These are phyloP conservation scores for Microcebus murinus DNA, from an alignment of 2,113 vertebrate species.

Conservation along the genomic window DNA sequence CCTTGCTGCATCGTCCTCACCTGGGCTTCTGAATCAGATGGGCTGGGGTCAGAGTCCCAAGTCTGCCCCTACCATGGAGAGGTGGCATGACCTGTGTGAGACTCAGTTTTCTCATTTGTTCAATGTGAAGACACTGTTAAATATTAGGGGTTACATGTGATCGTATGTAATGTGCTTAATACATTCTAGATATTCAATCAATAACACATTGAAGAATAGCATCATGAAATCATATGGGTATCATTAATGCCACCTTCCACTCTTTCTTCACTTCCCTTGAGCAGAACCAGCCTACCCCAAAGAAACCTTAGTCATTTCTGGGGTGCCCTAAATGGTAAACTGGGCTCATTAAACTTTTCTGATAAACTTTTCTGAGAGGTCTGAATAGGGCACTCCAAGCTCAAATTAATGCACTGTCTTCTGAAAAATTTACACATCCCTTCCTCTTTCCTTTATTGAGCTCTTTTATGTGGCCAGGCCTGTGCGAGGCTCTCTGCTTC, in stretches of 20 bases:
- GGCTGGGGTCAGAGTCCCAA: not conserved
- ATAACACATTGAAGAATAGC: not conserved
- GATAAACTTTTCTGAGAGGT: constrained; percentile 30
- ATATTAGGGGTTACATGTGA: not conserved
- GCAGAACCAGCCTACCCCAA: not conserved
- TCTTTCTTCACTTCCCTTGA: not conserved
- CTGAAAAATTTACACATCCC: not conserved
- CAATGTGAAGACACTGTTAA: not conserved
- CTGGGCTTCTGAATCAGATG: not conserved
- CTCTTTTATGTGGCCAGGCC: not conserved
- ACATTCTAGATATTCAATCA: not conserved
- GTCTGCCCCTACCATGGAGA: not conserved
- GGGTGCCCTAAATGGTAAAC: not conserved
- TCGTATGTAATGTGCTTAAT: not conserved
- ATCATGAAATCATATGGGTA: not conserved
- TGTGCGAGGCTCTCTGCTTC: not conserved
- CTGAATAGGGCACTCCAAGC: not conserved
- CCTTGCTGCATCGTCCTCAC: not conserved
- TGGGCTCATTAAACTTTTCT: not conserved
- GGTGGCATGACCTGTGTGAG: not conserved
- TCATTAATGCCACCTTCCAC: not conserved
- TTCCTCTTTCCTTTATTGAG: not conserved
- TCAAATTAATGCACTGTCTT: not conserved
- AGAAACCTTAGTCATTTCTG: not conserved
- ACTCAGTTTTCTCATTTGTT: not conserved